Evolutionary conservation across 2,113 vertebrate species (phyloP).

Genomic region (Phrynocephalus versicolor): DNA sequence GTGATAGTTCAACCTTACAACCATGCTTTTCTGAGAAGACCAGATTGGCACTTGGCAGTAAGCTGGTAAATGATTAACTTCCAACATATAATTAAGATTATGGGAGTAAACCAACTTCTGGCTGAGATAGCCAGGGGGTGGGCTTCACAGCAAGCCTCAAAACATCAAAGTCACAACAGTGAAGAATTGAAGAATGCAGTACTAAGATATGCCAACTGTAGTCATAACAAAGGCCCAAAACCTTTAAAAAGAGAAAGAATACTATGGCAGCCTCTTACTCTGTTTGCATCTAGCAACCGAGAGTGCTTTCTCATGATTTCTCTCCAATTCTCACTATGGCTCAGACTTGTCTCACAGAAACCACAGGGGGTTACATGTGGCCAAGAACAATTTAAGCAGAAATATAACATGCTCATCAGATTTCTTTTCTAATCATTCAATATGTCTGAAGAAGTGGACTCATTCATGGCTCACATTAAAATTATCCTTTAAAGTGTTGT

Average conservation of each 20-base stretch:
- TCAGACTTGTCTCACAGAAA: background rate
- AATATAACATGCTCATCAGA: background rate
- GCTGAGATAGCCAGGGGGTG: background rate
- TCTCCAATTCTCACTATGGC: background rate
- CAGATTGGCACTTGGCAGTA: background rate
- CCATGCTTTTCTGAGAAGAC: background rate
- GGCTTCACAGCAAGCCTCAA: background rate
- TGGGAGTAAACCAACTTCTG: background rate
- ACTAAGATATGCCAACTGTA: no score
- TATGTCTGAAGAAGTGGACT: background rate
- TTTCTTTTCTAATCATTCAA: background rate
- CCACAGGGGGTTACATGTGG: background rate
- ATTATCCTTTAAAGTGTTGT: no score
- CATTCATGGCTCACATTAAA: no score
- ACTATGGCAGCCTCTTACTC: background rate
- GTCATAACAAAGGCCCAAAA: no score
- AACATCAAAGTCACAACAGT: background rate
- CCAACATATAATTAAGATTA: background rate
- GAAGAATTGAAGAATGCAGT: background rate
- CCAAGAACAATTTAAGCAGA: background rate
- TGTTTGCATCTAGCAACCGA: background rate
- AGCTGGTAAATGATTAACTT: background rate
- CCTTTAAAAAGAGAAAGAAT: background rate
- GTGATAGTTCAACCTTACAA: constrained; percentile 23
- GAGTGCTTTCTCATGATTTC: background rate